Percentiles rank a stretch among this genome's conserved stretches.
Conservation (phyloP, 2,888 invertebrate species). For the Molorchus minor region DNA sequence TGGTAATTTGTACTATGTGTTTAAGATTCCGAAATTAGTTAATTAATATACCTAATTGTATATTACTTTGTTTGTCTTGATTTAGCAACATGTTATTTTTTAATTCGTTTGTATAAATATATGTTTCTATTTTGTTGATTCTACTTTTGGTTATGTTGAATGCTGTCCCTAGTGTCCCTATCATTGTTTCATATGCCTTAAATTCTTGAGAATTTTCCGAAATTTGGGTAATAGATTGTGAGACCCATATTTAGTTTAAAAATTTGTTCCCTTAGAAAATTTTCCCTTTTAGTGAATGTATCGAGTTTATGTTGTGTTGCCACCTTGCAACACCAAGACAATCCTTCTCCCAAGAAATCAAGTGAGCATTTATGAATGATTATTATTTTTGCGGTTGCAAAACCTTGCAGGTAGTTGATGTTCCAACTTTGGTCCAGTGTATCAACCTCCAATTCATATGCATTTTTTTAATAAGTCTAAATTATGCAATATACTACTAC, state of each 20-base stretch:
- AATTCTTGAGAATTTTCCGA: constrained; percentile 14
- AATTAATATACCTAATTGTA: neutral
- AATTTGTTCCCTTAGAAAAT: constrained; percentile 6
- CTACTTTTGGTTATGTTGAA: constrained; percentile 2
- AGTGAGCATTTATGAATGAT: neutral
- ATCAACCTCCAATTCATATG: neutral
- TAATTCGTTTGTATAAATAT: neutral
- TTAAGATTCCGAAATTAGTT: no score
- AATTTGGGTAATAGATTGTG: neutral
- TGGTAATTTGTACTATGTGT: no score
- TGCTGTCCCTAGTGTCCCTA: neutral
- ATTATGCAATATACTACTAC: neutral
- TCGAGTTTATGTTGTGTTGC: constrained; percentile 27
- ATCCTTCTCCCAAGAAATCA: constrained; percentile 27
- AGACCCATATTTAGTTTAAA: constrained; percentile 7
- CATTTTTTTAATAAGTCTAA: neutral
- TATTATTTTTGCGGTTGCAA: neutral
- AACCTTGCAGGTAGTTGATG: neutral
- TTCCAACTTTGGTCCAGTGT: constrained; percentile 8
- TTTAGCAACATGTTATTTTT: neutral
- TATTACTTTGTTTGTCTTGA: neutral
- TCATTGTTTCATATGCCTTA: neutral
- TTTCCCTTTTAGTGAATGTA: constrained; percentile 8
- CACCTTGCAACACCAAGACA: constrained; percentile 33
- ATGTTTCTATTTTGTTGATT: constrained; percentile 7